phyloP scores from a whole-genome alignment of 2,888 invertebrate genomes.

The Tenthredo amoena region DNA sequence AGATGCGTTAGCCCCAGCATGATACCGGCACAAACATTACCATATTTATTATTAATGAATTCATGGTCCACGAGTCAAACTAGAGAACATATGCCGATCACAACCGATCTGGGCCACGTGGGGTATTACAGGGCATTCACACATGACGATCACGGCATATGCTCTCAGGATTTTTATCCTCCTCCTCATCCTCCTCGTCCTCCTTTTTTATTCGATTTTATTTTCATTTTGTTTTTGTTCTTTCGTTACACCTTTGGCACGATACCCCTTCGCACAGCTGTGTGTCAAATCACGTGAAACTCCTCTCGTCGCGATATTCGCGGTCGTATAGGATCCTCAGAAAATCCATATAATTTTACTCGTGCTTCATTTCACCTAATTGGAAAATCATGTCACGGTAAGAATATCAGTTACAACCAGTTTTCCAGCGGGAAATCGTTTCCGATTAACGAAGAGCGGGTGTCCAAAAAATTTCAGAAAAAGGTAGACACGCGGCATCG shows the following conservation, averaged over 20 bases:
- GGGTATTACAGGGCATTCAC: constrained; percentile 44
- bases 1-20: constrained; percentile 58
- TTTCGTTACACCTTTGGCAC: not conserved
- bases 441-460: too few species aligned
- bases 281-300: not conserved
- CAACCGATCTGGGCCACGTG: constrained; percentile 46
- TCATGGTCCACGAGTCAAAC: constrained; percentile 57
- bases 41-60: constrained; percentile 68
- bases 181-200: not conserved
- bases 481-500: too few species aligned
- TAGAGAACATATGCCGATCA: constrained; percentile 51
- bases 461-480: too few species aligned
- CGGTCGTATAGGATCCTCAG: not conserved
- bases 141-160: constrained; percentile 48
- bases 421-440: too few species aligned
- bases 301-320: not conserved
- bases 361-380: too few species aligned
- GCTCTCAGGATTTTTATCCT: constrained; percentile 17
- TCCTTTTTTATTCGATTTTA: not conserved
- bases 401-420: too few species aligned
- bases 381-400: too few species aligned
- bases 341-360: not conserved
- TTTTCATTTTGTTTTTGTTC: not conserved
- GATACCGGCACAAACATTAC: constrained; percentile 61
- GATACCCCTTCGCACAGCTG: not conserved